Evolutionary conservation across 92 coral and sea anemone genomes (phyloP).

Genomic region (Umimayanthus chanpuru): DNA sequence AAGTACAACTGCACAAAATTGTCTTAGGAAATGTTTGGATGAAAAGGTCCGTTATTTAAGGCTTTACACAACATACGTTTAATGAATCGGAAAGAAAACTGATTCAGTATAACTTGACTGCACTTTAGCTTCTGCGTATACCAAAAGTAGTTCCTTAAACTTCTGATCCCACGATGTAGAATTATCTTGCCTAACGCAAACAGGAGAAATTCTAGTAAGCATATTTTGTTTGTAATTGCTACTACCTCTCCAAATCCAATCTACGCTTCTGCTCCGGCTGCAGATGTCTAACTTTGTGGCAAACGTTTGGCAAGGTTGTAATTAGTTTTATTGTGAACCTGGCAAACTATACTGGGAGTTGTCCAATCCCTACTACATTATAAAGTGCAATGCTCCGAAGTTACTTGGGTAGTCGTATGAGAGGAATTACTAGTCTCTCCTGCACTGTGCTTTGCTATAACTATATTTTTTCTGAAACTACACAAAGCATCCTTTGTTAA

Average conservation of each 20-base stretch:
- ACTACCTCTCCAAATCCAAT: background rate
- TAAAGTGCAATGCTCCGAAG: background rate
- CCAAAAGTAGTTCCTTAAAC: no score
- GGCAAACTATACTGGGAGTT: background rate
- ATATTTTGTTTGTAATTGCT: background rate
- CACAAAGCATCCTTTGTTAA: background rate
- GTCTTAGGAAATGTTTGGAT: background rate
- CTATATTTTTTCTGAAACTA: no score
- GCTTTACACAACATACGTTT: no score
- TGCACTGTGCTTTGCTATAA: background rate
- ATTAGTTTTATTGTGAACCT: background rate
- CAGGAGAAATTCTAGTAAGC: no score
- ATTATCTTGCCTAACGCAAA: background rate
- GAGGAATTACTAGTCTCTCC: background rate
- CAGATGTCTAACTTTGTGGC: background rate
- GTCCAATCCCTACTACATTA: background rate
- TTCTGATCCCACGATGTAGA: background rate
- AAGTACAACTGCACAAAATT: background rate
- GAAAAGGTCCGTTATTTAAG: background rate
- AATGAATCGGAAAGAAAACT: no score
- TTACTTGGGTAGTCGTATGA: background rate
- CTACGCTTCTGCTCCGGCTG: background rate
- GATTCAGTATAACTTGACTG: no score
- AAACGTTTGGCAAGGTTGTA: background rate
- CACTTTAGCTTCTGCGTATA: no score